Evolutionary conservation across 2,113 vertebrate species (phyloP).

Genomic region (Chiloscyllium plagiosum): DNA sequence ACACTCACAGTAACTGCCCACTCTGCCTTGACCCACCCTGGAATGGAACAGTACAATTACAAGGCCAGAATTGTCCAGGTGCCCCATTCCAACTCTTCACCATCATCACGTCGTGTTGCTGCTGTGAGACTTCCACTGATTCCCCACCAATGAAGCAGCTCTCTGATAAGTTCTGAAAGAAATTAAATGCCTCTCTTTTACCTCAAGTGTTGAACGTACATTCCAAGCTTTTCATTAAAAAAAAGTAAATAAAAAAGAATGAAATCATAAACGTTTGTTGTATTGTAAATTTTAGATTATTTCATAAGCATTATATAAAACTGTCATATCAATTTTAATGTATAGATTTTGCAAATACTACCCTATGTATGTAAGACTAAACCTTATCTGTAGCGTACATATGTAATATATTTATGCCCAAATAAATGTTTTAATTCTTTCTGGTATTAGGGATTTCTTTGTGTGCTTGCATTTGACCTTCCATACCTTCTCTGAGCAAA

Average conservation of each 20-base stretch:
- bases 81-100: neutral
- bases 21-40: neutral
- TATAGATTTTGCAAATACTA: conserved; percentile 99
- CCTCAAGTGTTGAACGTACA: conserved; percentile 89
- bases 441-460: conserved; percentile 43
- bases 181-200: conserved; percentile 66
- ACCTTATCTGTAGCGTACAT: conserved; percentile 99
- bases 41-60: neutral
- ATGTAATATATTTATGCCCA: conserved; percentile 99
- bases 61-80: neutral
- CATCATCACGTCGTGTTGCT: neutral
- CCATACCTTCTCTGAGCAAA: neutral
- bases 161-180: conserved; percentile 63
- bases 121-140: neutral
- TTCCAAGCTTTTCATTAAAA: conserved; percentile 88
- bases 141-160: conserved; percentile 65
- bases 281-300: conserved; percentile 99
- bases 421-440: conserved; percentile 98
- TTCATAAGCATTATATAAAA: conserved; percentile 99
- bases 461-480: neutral
- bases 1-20: neutral
- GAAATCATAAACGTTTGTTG: conserved; percentile 81
- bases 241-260: conserved; percentile 55
- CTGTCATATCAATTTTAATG: conserved; percentile 99
- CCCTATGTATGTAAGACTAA: conserved; percentile 99